phyloP scores from a whole-genome alignment of 2,888 invertebrate species.

The Orthonychiurus folsomi region DNA sequence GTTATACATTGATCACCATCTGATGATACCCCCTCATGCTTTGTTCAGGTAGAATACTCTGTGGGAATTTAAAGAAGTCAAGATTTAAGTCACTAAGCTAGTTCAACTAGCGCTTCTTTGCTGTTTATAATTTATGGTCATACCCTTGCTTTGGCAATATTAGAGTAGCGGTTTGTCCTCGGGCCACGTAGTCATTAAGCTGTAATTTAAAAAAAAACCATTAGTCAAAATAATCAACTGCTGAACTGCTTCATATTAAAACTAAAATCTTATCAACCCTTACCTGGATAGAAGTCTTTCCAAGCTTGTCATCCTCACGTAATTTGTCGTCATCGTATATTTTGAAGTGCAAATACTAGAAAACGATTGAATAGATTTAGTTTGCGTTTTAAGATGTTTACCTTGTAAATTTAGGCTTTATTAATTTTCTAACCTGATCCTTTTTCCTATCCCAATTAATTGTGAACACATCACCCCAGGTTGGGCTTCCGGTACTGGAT shows the following conservation, averaged over 20 bases:
- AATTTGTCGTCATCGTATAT: constrained; percentile 13
- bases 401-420: neutral
- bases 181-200: constrained; percentile 19
- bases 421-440: constrained; percentile 13
- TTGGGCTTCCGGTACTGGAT: constrained; percentile 14
- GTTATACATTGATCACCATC: too few relatives aligned
- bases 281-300: constrained; percentile 19
- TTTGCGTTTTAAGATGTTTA: too few relatives aligned
- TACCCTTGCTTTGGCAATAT: constrained; percentile 19
- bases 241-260: neutral
- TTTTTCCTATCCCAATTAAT: constrained; percentile 19
- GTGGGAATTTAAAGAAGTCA: too few relatives aligned
- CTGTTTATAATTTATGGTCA: too few relatives aligned
- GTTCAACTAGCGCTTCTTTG: too few relatives aligned
- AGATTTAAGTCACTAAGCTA: too few relatives aligned
- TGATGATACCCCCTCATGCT: too few relatives aligned
- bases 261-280: neutral
- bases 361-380: constrained; percentile 6
- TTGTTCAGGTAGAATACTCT: too few relatives aligned
- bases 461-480: constrained; percentile 14
- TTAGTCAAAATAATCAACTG: too few relatives aligned
- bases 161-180: constrained; percentile 16
- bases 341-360: constrained; percentile 18
- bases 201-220: too few relatives aligned
- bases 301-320: constrained; percentile 13